Evolutionary conservation across 1,140 invertebrate species (phyloP), one percentile per base, ranked within the genome.

Genomic region (Zaprionus gabonicus): DNA sequence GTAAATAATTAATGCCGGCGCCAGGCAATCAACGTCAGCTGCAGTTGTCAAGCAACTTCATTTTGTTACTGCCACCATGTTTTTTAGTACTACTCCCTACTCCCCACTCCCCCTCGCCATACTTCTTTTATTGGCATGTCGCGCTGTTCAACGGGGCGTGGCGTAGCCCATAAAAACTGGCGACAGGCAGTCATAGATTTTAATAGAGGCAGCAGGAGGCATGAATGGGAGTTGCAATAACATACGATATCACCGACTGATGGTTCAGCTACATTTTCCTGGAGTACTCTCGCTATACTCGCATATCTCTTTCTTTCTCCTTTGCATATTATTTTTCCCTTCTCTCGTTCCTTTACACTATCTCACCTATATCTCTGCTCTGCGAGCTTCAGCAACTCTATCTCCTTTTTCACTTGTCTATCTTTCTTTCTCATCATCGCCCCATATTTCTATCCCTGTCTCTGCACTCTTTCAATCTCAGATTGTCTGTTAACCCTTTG

Each of bases 1-100:
- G 56, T 88, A 72, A 90, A 90, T 90, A 88, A 90, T 90, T 90
- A 88, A 90, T 90, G 66, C 75, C 51, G 70, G 65, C 85, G 58
- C 69, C 75, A 66, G 76, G 85, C 85, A 90, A 88, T 88, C 84
- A 88, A 90, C 81, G 80, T 76, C 81, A 88, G 71, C 78, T 82
- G 73, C 69, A 84, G 85, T 84, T 90, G 85, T 85, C 84, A 90
- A 85, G 78, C 79, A 67, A 79, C 75, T 81, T 88, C 78, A 84
- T 81, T 87, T 46, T 84, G 56, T 55, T 62, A 17, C n/a, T 46
- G 41, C 41, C 38, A 59, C 67, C 58, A 72, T 44, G 57, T 55
- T 9, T 56, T 62, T 60, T 31, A 12, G 38, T 66, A 31, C 28
- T 31, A 17, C 27, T 64, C 59, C 20, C 49, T n/a, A 2, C 15